Percentiles rank a stretch among this genome's conserved stretches.
Conservation (phyloP, 2,113 vertebrate genomes). For the Hipposideros armiger region DNA sequence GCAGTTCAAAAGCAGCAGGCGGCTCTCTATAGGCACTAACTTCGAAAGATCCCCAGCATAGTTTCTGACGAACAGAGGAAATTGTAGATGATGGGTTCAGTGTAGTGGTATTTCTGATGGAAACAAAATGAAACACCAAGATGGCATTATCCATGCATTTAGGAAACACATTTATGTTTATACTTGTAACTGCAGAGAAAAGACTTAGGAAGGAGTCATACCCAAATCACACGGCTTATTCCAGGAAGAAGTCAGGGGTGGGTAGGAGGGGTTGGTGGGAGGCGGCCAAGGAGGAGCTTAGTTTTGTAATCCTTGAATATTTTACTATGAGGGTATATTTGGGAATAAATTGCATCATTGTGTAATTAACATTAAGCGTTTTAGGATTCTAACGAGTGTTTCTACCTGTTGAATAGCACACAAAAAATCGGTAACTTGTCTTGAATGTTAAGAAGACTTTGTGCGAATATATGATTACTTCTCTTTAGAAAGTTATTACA, state of each 20-base stretch:
- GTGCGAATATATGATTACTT: neutral
- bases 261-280: neutral
- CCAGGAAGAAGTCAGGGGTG: neutral
- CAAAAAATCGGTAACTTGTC: neutral
- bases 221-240: neutral
- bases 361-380: neutral
- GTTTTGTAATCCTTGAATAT: neutral
- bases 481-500: neutral
- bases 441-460: neutral
- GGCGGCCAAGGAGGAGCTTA: neutral
- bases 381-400: slow-evolving; percentile 4
- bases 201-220: neutral
- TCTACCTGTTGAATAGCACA: neutral
- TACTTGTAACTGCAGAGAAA: neutral
- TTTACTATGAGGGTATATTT: neutral
- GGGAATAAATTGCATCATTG: neutral
- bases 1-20: neutral
- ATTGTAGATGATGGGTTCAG: neutral
- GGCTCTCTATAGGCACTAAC: neutral
- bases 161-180: neutral
- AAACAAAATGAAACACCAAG: neutral
- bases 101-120: neutral
- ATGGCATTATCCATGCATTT: neutral
- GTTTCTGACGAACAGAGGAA: neutral
- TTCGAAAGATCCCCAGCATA: neutral